Evolutionary conservation across 1,140 invertebrate genomes (phyloP), one percentile per base, ranked within the genome.

Genomic region (Listronotus bonariensis): DNA sequence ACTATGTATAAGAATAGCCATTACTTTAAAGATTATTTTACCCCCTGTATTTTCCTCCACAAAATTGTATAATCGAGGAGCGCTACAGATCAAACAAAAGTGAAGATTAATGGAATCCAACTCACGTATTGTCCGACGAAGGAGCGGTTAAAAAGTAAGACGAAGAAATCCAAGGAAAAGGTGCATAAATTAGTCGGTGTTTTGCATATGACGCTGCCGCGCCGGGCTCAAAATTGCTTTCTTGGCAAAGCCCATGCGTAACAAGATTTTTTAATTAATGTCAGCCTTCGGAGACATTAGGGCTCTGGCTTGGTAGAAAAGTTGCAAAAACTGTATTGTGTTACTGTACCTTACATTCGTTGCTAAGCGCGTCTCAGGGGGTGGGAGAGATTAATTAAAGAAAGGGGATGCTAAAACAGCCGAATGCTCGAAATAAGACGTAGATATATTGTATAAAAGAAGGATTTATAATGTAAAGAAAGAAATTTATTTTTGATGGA

Each of bases 261-360:
- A 74, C 73, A 73, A 73, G 71, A 74, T 74, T 74, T 74, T 74
- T 74, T 74, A 74, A 74, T 74, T 74, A 74, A 71, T 74, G 71
- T 74, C 73, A 74, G 73, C 66, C 73, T 65, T 73, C 71, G 68
- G 68, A 74, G 68, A 74, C 73, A 70, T 71, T 70, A 71, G 66
- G 62, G 67, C 65, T 69, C 63, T 66, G 49, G 26, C 55, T 48
- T 62, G 51, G 48, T 61, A 45, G 43, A 56, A 72, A 75, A 72
- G 71, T 67, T 71, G 68, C 67, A 75, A 75, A 75, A 75, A 75
- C 70, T 75, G 74, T 72, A 75, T 75, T 75, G 74, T 75, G 70
- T 72, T 65, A 71, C 72, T 75, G 74, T 75, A 72, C 74, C 68
- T 75, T 72, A 54, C 67, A 74, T 74, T 75, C 74, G 74, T 75